Conservation (phyloP, 1,140 invertebrate genomes). For the Eurosta solidaginis region DNA sequence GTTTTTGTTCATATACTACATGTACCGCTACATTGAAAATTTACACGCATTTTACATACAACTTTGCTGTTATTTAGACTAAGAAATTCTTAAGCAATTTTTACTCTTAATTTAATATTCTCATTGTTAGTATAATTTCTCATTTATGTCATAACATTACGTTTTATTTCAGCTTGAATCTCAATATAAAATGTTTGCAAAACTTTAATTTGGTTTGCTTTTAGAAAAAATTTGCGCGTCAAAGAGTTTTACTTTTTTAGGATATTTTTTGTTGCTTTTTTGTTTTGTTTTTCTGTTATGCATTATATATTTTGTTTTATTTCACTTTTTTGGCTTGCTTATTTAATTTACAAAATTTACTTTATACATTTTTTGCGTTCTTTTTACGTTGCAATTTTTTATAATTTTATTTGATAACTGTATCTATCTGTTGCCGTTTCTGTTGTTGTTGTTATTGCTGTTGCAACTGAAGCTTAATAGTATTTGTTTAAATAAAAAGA, state of each 20-base stretch:
- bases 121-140: background rate
- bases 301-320: background rate
- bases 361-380: background rate
- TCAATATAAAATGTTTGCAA: conserved; percentile 26
- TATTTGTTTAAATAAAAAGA: conserved; percentile 30
- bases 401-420: background rate
- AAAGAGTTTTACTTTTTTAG: background rate
- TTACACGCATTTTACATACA: conserved; percentile 5
- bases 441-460: conserved; percentile 17
- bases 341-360: background rate
- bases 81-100: background rate
- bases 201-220: conserved; percentile 5
- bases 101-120: background rate
- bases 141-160: background rate
- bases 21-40: background rate
- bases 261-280: background rate
- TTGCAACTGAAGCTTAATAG: conserved; percentile 19
- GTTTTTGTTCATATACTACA: background rate
- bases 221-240: conserved; percentile 6
- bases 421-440: conserved; percentile 21
- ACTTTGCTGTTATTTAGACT: too few relatives aligned
- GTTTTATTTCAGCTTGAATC: background rate
- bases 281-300: background rate
- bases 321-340: background rate
- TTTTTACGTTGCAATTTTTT: background rate